These are phyloP conservation scores for Eurypyga helias DNA, from an alignment of 2,113 vertebrate genomes.

Conservation along the genomic window DNA sequence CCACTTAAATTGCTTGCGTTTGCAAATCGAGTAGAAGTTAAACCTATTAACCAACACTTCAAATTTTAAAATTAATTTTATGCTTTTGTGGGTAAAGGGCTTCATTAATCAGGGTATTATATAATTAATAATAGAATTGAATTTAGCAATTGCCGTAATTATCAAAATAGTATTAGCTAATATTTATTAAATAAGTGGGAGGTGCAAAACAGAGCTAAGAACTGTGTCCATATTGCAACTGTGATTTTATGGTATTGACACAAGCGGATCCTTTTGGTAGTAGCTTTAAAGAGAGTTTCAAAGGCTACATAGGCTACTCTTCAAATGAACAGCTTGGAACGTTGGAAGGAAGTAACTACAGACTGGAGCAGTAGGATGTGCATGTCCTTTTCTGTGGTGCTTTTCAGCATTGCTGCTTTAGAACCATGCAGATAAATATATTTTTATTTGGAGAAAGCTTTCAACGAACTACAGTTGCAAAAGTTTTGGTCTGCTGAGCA, in stretches of 20 bases:
- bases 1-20: background rate
- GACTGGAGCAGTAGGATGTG: background rate
- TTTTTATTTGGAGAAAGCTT: background rate
- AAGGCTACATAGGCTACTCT: fast-evolving
- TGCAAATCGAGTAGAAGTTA: background rate
- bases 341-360: background rate
- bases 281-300: background rate
- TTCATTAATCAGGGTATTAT: background rate
- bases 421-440: background rate
- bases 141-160: background rate
- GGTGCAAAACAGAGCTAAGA: background rate
- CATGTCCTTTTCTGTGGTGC: background rate
- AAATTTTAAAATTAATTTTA: background rate
- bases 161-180: background rate
- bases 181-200: background rate
- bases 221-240: background rate
- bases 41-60: background rate
- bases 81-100: background rate
- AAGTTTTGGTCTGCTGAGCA: background rate
- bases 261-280: background rate
- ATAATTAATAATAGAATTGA: background rate
- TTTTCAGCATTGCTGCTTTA: background rate
- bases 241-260: background rate
- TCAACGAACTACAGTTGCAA: background rate
- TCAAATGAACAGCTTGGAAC: background rate